Conservation (phyloP, 2,797 vertebrate species). For the Sitta carolinensis region DNA sequence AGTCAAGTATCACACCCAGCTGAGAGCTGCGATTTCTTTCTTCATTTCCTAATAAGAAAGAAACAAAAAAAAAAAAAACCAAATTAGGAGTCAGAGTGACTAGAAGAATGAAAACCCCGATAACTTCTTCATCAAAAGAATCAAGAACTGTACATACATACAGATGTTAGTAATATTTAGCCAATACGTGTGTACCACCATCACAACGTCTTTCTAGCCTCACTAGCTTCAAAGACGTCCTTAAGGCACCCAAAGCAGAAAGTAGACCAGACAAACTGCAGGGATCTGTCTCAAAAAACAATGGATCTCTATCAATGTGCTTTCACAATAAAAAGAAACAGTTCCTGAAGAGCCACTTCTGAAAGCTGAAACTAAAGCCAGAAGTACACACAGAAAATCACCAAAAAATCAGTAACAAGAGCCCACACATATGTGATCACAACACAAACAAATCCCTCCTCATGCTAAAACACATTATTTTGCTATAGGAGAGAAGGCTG, state of each 20-base stretch:
- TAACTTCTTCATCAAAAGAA: not conserved
- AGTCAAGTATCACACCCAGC: not conserved
- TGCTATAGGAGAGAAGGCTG: not conserved
- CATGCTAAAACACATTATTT: not conserved
- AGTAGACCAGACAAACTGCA: not conserved
- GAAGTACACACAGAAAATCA: not conserved
- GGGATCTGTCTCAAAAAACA: not conserved
- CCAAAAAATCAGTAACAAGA: not conserved
- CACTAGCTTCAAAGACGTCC: not conserved
- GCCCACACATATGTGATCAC: not conserved
- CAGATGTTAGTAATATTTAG: not conserved
- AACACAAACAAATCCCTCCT: not conserved
- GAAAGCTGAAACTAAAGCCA: not conserved
- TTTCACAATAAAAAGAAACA: not conserved
- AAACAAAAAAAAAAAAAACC: not conserved
- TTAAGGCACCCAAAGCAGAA: not conserved
- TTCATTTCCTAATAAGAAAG: conserved; percentile 71
- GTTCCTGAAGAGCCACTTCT: not conserved
- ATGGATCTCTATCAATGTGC: not conserved
- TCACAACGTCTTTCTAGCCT: not conserved
- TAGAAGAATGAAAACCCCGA: not conserved
- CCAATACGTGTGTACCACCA: not conserved
- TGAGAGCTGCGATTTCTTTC: conserved; percentile 66
- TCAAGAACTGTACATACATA: not conserved
- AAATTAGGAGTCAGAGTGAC: not conserved